Conservation (phyloP, 1,140 invertebrate species). For the Macrosteles quadrilineatus region DNA sequence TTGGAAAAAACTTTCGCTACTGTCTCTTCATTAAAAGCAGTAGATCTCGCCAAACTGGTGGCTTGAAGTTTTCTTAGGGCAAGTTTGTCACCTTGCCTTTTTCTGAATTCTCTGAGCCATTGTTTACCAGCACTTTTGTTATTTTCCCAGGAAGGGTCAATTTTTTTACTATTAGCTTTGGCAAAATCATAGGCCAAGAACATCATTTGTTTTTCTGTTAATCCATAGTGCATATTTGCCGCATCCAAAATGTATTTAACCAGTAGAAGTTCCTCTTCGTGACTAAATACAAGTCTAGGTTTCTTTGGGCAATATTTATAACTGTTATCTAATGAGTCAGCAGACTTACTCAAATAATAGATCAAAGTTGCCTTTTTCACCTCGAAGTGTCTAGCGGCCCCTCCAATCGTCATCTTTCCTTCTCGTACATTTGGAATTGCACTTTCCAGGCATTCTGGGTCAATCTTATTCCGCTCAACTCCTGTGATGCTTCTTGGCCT, state of each 20-base stretch:
- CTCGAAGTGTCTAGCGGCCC: not conserved
- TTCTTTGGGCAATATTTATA: not conserved
- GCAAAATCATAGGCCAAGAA: not conserved
- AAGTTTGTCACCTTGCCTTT: not conserved
- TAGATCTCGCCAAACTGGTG: not conserved
- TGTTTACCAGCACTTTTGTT: slow-evolving; percentile 7
- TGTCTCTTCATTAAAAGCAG: not conserved
- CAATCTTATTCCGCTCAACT: not conserved
- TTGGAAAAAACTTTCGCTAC: not conserved
- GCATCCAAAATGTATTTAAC: not conserved
- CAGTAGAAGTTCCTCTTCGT: not conserved
- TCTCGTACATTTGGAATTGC: not conserved
- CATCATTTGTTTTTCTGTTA: not conserved
- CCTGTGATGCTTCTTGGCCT: not conserved
- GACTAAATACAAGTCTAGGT: not conserved
- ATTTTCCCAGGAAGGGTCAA: not conserved
- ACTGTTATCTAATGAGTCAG: not conserved
- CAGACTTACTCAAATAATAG: not conserved
- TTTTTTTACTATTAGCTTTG: not conserved
- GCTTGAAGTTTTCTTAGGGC: not conserved
- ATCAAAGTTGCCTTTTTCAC: not conserved
- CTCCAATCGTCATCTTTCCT: not conserved
- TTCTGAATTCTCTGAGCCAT: not conserved
- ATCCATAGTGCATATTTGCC: not conserved
- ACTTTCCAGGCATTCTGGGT: not conserved